Evolutionary conservation across 2,888 invertebrate species (phyloP), one percentile per base, ranked within the genome.

Genomic region (Crossocerus cetratus): DNA sequence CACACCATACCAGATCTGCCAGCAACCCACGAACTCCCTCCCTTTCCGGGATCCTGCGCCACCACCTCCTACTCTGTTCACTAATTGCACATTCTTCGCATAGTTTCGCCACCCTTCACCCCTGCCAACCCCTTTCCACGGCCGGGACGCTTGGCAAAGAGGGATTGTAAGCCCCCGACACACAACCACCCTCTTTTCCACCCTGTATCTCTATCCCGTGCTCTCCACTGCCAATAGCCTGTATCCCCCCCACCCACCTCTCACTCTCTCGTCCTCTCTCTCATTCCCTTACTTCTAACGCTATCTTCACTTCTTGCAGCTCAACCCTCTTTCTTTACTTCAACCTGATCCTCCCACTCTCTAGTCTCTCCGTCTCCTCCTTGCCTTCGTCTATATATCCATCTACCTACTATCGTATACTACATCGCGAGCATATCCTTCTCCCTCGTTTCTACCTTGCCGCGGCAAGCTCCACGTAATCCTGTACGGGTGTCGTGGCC

Each of bases 51-150:
- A 92, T 87, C 93, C 93, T 92, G 91, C 91, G 82, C 86, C 92
- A 91, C 91, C 91, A 81, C 84, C 83, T 86, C 84, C 83, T 93
- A 92, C 93, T 94, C 94, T 88, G 94, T 93, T 95, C 96, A 96
- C 96, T 96, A 96, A 97, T 96, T 96, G 96, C 96, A 95, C 96
- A 96, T 96, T 96, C 96, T 96, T 96, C 95, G 95, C 96, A 96
- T 96, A 96, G 96, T 96, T 96, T 95, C 94, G 94, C 94, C 93
- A 93, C 86, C 87, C 88, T 84, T 84, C 69, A 45, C 69, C 76
- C 69, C 76, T 74, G 53, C 80, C 74, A 54, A 73, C 72, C 72
- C 62, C 62, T 66, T 70, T 74, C 80, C 59, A 70, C 77, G 60
- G 70, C 55, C 73, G 68, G 73, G 74, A 74, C 65, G 75, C 68